phyloP scores from a whole-genome alignment of 2,113 vertebrate genomes.

The Plectropomus leopardus region DNA sequence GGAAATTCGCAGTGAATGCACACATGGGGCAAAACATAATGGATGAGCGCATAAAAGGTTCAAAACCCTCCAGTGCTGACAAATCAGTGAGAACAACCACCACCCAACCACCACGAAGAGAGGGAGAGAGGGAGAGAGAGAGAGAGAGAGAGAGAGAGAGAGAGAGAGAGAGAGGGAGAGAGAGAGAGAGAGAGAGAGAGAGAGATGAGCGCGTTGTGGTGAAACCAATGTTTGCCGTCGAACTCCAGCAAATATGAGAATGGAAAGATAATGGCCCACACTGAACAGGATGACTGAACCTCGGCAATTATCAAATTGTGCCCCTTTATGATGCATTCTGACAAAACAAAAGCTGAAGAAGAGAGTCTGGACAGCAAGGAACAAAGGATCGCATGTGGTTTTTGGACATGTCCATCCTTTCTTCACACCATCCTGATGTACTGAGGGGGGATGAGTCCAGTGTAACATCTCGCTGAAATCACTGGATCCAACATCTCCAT shows the following conservation, averaged over 20 bases:
- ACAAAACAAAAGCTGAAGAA: constrained; percentile 35
- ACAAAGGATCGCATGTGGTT: constrained; percentile 46
- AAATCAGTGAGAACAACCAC: constrained; percentile 68
- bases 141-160: constrained; percentile 4
- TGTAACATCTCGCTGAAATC: constrained; percentile 45
- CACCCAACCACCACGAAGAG: constrained; percentile 69
- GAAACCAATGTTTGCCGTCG: constrained; percentile 68
- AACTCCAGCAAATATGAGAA: constrained; percentile 78
- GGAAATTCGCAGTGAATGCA: constrained; percentile 57
- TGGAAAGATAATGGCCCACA: constrained; percentile 72
- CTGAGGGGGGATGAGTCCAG: constrained; percentile 49
- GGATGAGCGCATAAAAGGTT: constrained; percentile 61
- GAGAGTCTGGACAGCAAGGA: constrained; percentile 43
- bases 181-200: constrained; percentile 30
- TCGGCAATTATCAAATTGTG: constrained; percentile 47
- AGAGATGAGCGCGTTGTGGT: constrained; percentile 54
- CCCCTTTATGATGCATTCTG: constrained; percentile 51
- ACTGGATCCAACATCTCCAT: constrained; percentile 64
- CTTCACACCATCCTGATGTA: constrained; percentile 34
- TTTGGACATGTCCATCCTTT: constrained; percentile 38
- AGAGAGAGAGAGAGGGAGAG: constrained; percentile 10
- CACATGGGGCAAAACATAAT: constrained; percentile 35
- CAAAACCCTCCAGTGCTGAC: constrained; percentile 59
- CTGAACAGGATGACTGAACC: constrained; percentile 59
- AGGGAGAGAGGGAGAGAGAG: neutral